Evolutionary conservation across 2,797 vertebrate species (phyloP).

Genomic region (Cyprinodon diabolis): DNA sequence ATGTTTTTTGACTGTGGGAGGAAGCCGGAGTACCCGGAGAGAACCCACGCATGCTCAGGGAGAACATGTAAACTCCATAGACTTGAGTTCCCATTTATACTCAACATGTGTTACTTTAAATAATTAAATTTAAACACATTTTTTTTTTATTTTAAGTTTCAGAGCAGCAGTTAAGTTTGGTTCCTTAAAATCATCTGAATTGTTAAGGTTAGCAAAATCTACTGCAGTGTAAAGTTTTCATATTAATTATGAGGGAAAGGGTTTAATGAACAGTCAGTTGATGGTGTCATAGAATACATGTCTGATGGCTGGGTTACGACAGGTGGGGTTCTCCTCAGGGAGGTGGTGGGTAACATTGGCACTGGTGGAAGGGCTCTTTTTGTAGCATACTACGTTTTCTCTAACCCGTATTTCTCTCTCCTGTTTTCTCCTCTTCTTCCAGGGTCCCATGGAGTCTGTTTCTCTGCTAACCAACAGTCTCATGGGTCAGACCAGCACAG

Average conservation of each 20-base stretch:
- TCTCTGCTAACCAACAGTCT: conserved; percentile 76
- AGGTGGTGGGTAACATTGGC: conserved; percentile 66
- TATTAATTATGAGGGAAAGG: not conserved
- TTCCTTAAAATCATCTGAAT: not conserved
- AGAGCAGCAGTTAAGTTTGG: not conserved
- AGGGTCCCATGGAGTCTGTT: conserved; percentile 75
- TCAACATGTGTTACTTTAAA: too few species aligned
- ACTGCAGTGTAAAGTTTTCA: conserved; percentile 11
- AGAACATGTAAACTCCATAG: too few species aligned
- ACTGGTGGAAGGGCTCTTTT: conserved; percentile 41
- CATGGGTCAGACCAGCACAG: conserved; percentile 69
- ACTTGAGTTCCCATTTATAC: too few species aligned
- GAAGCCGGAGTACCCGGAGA: too few species aligned
- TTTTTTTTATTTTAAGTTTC: not conserved
- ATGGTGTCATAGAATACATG: conserved; percentile 27
- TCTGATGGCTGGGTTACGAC: conserved; percentile 16
- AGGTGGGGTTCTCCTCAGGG: conserved; percentile 27
- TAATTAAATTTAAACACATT: not conserved
- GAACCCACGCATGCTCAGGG: too few species aligned
- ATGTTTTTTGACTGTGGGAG: too few species aligned
- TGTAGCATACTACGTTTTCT: not conserved
- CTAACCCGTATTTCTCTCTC: not conserved
- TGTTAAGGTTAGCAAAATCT: not conserved
- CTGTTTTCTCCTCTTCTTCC: conserved; percentile 25
- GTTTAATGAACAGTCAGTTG: conserved; percentile 29